Evolutionary conservation across 2,113 vertebrate genomes (phyloP).

Genomic region (Xyliphius kryptos): DNA sequence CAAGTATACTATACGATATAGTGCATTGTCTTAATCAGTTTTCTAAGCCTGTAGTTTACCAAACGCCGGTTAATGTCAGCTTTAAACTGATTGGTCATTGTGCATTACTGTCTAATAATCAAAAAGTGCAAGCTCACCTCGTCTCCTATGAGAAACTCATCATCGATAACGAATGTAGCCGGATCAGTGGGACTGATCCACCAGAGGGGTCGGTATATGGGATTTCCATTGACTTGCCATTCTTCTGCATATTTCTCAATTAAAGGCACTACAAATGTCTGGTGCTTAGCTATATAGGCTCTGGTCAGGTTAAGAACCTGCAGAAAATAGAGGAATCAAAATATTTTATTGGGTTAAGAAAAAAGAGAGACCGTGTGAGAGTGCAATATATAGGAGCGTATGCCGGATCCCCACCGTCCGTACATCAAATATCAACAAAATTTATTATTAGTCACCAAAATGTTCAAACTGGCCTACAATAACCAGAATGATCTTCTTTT

Average conservation of each 20-base stretch:
- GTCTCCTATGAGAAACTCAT: slow-evolving; percentile 85
- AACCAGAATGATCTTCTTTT: slow-evolving; percentile 3
- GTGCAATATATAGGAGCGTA: no score
- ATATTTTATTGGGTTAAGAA: background rate
- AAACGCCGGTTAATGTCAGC: no score
- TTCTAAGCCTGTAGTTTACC: no score
- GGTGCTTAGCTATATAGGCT: slow-evolving; percentile 69
- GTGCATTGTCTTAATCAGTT: no score
- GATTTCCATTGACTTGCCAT: slow-evolving; percentile 64
- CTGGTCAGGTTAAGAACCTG: slow-evolving; percentile 78
- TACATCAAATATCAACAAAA: no score
- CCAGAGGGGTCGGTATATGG: slow-evolving; percentile 80
- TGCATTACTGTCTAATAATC: no score
- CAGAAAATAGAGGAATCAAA: background rate
- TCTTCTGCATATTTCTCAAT: slow-evolving; percentile 70
- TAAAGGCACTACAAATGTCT: slow-evolving; percentile 70
- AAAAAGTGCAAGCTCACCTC: slow-evolving; percentile 64
- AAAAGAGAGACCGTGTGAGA: no score
- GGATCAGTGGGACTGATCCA: slow-evolving; percentile 81
- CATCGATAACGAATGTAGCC: slow-evolving; percentile 68
- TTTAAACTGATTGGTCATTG: background rate
- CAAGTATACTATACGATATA: no score
- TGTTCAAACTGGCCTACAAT: background rate
- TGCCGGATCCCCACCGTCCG: background rate
- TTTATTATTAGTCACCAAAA: background rate